Evolutionary conservation across 2,113 vertebrate genomes (phyloP).

Genomic region (Motacilla alba): DNA sequence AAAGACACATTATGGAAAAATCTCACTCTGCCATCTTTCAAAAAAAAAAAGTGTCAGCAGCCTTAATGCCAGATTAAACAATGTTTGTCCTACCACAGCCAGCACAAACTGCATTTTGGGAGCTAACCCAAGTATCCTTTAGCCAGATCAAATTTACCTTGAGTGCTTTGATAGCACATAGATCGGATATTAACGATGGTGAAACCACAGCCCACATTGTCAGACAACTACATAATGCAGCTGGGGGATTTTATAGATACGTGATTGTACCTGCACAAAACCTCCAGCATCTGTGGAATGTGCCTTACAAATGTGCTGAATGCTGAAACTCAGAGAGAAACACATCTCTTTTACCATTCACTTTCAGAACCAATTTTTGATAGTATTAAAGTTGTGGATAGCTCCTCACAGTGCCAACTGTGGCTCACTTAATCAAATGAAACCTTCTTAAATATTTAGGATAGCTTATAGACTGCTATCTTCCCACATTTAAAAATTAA

Average conservation of each 20-base stretch:
- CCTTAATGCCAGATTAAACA: neutral
- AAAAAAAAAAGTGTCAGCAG: neutral
- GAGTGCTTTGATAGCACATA: neutral
- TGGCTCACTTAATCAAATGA: neutral
- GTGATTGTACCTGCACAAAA: constrained; percentile 23
- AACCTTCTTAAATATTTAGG: neutral
- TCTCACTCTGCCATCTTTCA: neutral
- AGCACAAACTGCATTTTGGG: neutral
- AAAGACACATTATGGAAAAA: neutral
- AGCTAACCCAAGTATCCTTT: neutral
- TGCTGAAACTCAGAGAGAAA: neutral
- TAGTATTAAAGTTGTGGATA: neutral
- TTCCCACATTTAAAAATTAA: constrained; percentile 2
- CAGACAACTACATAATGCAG: constrained; percentile 30
- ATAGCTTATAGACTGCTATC: neutral
- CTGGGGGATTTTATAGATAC: neutral
- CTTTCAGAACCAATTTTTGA: neutral
- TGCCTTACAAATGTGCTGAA: neutral
- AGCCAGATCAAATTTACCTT: constrained; percentile 9
- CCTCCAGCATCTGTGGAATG: neutral
- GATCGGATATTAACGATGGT: neutral
- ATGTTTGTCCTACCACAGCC: neutral
- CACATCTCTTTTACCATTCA: neutral
- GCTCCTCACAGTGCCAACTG: neutral
- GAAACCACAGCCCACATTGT: constrained; percentile 39